Evolutionary conservation across 2,797 vertebrate genomes (phyloP).

Genomic region (Sebastes trivittatus): DNA sequence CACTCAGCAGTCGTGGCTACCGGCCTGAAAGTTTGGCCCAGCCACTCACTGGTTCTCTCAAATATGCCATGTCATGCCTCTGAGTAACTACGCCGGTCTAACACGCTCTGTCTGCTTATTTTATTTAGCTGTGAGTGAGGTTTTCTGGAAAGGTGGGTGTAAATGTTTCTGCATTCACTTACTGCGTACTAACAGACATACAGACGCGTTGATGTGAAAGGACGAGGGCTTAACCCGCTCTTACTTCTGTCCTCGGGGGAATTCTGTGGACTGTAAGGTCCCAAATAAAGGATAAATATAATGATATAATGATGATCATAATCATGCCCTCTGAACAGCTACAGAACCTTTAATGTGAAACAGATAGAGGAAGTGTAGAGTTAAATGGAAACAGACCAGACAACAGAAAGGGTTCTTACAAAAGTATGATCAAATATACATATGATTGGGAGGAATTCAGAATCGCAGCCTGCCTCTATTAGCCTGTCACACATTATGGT

Average conservation of each 20-base stretch:
- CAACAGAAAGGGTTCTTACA: not conserved
- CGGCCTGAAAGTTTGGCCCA: slow-evolving; percentile 28
- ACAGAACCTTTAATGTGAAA: not conserved
- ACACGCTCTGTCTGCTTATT: not conserved
- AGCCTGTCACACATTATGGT: not conserved
- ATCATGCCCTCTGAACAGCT: not conserved
- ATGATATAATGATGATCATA: not conserved
- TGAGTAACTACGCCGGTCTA: not conserved
- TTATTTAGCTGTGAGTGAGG: not conserved
- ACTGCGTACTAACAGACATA: not conserved
- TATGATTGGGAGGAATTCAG: not conserved
- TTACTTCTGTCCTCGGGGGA: not conserved
- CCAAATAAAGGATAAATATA: not conserved
- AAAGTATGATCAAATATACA: not conserved
- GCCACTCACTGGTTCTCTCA: slow-evolving; percentile 2
- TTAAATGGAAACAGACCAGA: not conserved
- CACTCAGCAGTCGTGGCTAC: slow-evolving; percentile 57
- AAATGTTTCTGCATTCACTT: not conserved
- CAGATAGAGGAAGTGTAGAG: not conserved
- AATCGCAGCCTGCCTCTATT: not conserved
- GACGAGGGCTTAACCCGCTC: not conserved
- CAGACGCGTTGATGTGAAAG: not conserved
- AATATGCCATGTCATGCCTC: not conserved
- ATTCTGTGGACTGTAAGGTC: not conserved
- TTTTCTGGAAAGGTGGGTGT: not conserved